Evolutionary conservation across 1,140 invertebrate species (phyloP).

Genomic region (Reticulitermes speratus): DNA sequence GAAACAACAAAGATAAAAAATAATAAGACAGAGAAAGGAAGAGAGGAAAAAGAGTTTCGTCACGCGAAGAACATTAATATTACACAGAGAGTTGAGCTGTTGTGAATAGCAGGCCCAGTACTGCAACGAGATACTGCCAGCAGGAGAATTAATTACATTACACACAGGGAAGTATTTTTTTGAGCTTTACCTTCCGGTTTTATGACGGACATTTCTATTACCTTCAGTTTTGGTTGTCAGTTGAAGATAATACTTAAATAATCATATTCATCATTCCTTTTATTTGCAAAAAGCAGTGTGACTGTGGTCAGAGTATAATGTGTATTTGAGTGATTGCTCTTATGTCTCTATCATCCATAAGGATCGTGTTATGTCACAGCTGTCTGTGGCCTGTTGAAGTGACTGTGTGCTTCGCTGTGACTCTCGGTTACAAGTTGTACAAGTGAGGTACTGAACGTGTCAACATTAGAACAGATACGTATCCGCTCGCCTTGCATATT

Average conservation of each 20-base stretch:
- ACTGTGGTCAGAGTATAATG: background rate
- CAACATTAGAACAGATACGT: background rate
- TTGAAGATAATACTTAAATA: background rate
- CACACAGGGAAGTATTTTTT: background rate
- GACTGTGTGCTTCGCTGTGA: background rate
- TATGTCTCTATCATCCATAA: background rate
- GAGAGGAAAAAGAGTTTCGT: background rate
- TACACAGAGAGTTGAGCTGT: background rate
- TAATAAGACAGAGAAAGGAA: background rate
- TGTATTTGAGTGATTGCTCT: background rate
- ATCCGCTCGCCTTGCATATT: background rate
- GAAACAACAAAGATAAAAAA: background rate
- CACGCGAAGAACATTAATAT: conserved; percentile 10
- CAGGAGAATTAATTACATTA: background rate
- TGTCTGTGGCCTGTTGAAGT: background rate
- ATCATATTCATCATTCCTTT: background rate
- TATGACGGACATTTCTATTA: conserved; percentile 11
- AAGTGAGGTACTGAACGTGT: background rate
- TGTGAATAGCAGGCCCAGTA: background rate
- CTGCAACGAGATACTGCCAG: background rate
- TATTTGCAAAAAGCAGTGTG: background rate
- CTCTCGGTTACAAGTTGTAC: background rate
- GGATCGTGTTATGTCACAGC: background rate
- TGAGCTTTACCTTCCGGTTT: background rate
- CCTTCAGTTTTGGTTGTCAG: background rate